phyloP scores from a whole-genome alignment of 2,113 vertebrate species.

The Tetrax tetrax region DNA sequence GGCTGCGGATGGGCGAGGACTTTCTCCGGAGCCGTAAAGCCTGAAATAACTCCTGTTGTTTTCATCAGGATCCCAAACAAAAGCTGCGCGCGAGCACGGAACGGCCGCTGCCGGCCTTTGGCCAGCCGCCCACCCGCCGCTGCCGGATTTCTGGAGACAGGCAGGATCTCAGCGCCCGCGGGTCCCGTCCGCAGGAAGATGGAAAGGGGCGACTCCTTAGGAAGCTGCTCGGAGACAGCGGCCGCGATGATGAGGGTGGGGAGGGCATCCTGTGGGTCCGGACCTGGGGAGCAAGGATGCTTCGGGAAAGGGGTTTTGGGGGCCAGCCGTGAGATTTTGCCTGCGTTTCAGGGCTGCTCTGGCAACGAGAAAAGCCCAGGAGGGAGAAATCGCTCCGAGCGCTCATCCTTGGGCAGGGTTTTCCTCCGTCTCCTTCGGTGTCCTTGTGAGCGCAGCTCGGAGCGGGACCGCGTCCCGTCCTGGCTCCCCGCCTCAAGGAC shows the following conservation, averaged over 20 bases:
- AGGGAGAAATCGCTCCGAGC: background rate
- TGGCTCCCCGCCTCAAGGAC: background rate
- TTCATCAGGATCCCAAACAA: slow-evolving; percentile 56
- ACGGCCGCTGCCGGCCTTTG: slow-evolving; percentile 16
- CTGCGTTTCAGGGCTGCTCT: fast-evolving
- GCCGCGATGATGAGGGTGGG: background rate
- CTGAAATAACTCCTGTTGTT: slow-evolving; percentile 53
- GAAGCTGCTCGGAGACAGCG: background rate
- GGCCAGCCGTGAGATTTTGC: fast-evolving
- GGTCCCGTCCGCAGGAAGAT: slow-evolving; percentile 21
- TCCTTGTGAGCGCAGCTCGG: background rate
- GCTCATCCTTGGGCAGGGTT: no score
- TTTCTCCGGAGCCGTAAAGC: background rate
- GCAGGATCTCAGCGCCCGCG: slow-evolving; percentile 4
- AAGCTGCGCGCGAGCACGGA: background rate
- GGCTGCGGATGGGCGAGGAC: slow-evolving; percentile 62
- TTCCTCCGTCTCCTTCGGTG: no score
- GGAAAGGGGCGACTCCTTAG: slow-evolving; percentile 48
- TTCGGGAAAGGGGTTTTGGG: background rate
- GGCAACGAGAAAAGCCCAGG: fast-evolving
- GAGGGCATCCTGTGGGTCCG: background rate
- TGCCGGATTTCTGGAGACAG: slow-evolving; percentile 55
- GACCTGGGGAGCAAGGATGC: background rate
- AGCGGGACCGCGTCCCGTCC: background rate
- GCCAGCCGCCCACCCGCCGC: background rate